Evolutionary conservation across 1,140 invertebrate species (phyloP), one percentile per base, ranked within the genome.

Genomic region (Metaphire vulgaris): DNA sequence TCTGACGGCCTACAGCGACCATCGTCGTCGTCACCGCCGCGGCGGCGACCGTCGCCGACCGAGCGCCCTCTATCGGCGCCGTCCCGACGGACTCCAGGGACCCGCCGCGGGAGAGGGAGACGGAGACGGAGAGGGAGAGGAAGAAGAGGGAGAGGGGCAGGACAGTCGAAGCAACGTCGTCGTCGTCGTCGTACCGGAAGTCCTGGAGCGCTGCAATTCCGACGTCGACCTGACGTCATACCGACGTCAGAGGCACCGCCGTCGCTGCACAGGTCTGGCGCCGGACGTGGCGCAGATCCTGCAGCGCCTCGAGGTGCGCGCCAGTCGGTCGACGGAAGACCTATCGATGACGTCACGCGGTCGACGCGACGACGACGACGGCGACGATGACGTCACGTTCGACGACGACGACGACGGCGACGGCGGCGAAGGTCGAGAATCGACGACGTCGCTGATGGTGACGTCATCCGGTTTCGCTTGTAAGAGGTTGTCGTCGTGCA

Each of bases 1-100:
- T n/a, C n/a, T 73, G 31, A 73, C 41, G 21, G 41, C 41, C 41
- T 56, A 56, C 41, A 6, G 41, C 21, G 41, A 56, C 41, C 41
- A 21, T 12, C 6, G 41, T 12, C 41, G 41, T 12, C 6, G 41
- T 12, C 41, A 12, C 21, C 41, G 41, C 41, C 41, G 21, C 41
- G 21, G 6, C 6, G 41, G 21, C 6, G 21, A 56, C 6, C 21
- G 21, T 21, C 41, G 41, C 6, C 41, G 41, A 12, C 41, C 41
- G 6, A 56, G 41, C 41, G 41, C 41, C 6, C 6, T 56, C 41
- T 56, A 6, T 21, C 41, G 41, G 6, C 6, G 21, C 6, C n/a
- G n/a, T n/a, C n/a, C n/a, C n/a, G n/a, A n/a, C n/a, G n/a, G n/a
- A n/a, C n/a, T n/a, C n/a, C 41, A 56, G 41, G 41, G 41, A 56